Evolutionary conservation across 2,113 vertebrate species (phyloP), one percentile per base, ranked within the genome.

Genomic region (Uria aalge): DNA sequence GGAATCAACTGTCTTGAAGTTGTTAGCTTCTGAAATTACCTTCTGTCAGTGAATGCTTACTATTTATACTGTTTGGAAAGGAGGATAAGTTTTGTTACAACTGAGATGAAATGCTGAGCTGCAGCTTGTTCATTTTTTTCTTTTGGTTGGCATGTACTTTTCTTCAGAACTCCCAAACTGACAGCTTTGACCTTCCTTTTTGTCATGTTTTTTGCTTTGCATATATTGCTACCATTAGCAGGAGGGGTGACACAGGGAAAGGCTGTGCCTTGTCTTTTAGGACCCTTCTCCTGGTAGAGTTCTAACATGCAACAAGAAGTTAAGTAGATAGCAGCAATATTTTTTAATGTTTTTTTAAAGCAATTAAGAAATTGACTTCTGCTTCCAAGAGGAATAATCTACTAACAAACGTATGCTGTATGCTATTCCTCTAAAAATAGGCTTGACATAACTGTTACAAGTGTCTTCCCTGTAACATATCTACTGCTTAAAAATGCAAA

Each of bases 21-120:
- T 93, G 57, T 75, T 91, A 76, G 56, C 67, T 94, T 94, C 75
- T 86, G 67, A 92, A 95, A 79, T 59, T 69, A 66, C 67, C 72
- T 92, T 93, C 91, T 95, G 69, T 85, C 74, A 87, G 52, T 68
- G 66, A 89, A 80, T 13, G 66, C 36, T 82, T 86, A 30, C 32
- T 76, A 52, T 92, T 91, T 88, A 76, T 79, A 86, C 62, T 48
- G 19, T 67, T 81, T 73, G 53, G 66, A 96, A 94, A 77, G 60
- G 22, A 64, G 9, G 12, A 5, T 23, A 36, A 79, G 8, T 36
- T 90, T 66, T 92, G 29, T 55, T 90, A 72, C 56, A 73, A 45
- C 19, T 53, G 34, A 88, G 77, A 89, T 89, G 68, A 82, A 89
- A 82, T 1, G 5, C 14, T 69, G 34, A 86, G 21, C 57, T 93